Evolutionary conservation across 2,113 vertebrate genomes (phyloP).

Genomic region (Pholis gunnellus): DNA sequence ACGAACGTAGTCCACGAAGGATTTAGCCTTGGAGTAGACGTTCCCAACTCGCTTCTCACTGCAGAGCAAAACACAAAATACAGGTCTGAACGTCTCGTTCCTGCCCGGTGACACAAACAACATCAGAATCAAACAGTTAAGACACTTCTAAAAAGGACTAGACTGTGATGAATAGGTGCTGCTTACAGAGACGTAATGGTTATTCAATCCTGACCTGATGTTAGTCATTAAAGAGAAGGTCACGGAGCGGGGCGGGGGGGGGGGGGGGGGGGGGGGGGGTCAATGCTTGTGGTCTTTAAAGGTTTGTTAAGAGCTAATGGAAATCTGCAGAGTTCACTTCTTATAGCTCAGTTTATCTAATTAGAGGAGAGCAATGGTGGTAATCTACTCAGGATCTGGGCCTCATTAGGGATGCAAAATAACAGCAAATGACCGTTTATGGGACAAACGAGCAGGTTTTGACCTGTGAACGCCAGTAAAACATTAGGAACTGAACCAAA

Average conservation of each 20-base stretch:
- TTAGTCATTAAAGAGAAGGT: conserved; percentile 44
- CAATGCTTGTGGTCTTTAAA: not conserved
- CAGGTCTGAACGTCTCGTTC: conserved; percentile 3
- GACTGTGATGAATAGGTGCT: conserved; percentile 22
- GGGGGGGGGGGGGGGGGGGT: not conserved
- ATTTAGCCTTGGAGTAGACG: conserved; percentile 91
- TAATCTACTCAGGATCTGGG: not conserved
- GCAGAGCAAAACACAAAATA: conserved; percentile 72
- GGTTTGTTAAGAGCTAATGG: conserved; percentile 11
- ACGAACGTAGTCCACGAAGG: conserved; percentile 92
- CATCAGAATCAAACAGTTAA: not conserved
- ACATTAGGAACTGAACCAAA: not conserved
- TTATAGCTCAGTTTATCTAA: conserved; percentile 8
- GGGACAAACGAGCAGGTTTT: not conserved
- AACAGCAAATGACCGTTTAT: conserved; percentile 4
- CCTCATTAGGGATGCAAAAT: conserved; percentile 1
- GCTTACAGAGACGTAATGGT: conserved; percentile 18
- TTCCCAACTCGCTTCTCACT: conserved; percentile 94
- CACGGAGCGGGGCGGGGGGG: not conserved
- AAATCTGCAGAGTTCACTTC: conserved; percentile 1
- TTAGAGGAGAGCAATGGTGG: not conserved
- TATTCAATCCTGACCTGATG: conserved; percentile 25
- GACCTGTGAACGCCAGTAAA: not conserved
- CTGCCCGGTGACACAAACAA: conserved; percentile 3
- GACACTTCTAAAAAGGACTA: not conserved